Evolutionary conservation across 2,888 invertebrate species (phyloP), one percentile per base, ranked within the genome.

Genomic region (Dugesia japonica): DNA sequence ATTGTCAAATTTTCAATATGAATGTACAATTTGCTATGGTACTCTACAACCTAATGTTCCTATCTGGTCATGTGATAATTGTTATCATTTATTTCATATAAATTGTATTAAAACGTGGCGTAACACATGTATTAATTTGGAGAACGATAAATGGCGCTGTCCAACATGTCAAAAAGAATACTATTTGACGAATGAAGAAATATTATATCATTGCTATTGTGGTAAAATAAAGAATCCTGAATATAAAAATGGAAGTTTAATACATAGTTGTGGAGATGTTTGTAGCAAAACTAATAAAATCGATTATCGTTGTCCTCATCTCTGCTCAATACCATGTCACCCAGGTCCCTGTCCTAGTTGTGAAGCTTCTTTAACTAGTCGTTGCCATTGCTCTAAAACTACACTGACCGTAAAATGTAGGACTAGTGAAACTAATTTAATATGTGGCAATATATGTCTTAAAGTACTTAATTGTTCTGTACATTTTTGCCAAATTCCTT

Each of bases 21-120:
- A 97, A 84, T 97, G 97, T 83, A 88, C 94, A 81, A 92, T 97
- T 20, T 97, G 97, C 83, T 94, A 92, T 82, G 94, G 93, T 80
- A 87, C 88, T 74, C 89, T 97, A 42, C 89, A 89, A 79, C 89
- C 90, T 79, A 88, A 87, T 33, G 90, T 92, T 81, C 87, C 89
- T 1, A 89, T 92, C 33, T 97, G 97, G 95, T 91, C 90, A 0
- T 97, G 97, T 83, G 85, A 87, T 79, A 91, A 91, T 81, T 97
- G 97, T 82, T 93, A 89, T 85, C 92, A 95, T 83, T 90, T 94
- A 76, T 88, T 94, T 79, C 97, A 97, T 86, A 87, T 97, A 17
- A 88, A 89, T 79, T 97, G 97, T 84, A 89, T 92, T 78, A 89
- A 89, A 80, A 91, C 91, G 81, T 97, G 97, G 97, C 94, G 93